A percentile compares a stretch with the other conserved stretches of the same genome.
These are phyloP conservation scores for Aphis gossypii DNA, from an alignment of 1,140 invertebrate genomes.

Conservation along the genomic window DNA sequence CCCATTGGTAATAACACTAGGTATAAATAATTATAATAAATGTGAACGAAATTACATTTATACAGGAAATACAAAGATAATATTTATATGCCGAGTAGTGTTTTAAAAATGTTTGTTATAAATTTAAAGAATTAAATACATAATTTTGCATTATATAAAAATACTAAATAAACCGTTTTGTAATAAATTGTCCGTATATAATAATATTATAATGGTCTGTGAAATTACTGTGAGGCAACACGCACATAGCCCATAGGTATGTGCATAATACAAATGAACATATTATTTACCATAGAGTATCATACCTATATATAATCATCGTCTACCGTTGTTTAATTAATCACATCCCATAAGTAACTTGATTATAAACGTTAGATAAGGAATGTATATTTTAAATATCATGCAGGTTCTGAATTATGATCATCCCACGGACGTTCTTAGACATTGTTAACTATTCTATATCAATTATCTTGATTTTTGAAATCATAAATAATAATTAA, in stretches of 20 bases:
- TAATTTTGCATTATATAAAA: background rate
- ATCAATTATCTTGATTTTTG: constrained; percentile 28
- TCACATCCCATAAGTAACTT: background rate
- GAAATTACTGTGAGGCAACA: background rate
- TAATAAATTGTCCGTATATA: background rate
- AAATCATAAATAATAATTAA: constrained; percentile 41
- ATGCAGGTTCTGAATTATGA: constrained; percentile 24
- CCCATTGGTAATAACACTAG: background rate
- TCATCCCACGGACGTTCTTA: constrained; percentile 5
- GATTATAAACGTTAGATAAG: constrained; percentile 41
- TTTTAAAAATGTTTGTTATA: background rate
- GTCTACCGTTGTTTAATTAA: constrained; percentile 38
- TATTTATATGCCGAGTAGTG: background rate
- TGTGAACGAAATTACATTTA: background rate
- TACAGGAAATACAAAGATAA: background rate
- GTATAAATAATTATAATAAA: background rate
- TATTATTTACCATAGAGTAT: background rate
- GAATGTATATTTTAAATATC: constrained; percentile 4
- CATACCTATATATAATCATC: background rate
- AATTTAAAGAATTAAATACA: background rate
- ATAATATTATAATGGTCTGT: background rate
- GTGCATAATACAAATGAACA: constrained; percentile 10
- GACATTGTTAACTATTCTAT: background rate
- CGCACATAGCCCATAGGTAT: background rate
- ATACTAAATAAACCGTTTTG: background rate